A percentile compares a stretch with the other conserved stretches of the same genome.
phyloP scores from a whole-genome alignment of 2,888 invertebrate genomes.

The Halictus quadricinctus region DNA sequence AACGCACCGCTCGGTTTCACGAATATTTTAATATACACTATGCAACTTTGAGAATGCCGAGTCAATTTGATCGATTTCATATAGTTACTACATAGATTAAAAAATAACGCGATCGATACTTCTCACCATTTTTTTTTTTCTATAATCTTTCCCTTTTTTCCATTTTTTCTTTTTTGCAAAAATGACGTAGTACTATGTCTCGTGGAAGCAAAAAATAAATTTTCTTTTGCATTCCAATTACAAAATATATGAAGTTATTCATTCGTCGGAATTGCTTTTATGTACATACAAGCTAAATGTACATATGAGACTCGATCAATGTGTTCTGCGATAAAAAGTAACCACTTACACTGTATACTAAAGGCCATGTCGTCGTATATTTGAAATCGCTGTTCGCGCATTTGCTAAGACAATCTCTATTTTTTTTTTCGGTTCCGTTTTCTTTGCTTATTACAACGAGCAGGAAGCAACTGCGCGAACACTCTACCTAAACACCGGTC shows the following conservation, averaged over 20 bases:
- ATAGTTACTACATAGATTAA: conserved; percentile 42
- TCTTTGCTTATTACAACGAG: conserved; percentile 29
- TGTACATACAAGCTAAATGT: conserved; percentile 74
- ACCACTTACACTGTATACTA: conserved; percentile 66
- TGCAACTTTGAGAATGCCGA: conserved; percentile 14
- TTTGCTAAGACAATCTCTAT: background rate
- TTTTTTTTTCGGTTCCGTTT: background rate
- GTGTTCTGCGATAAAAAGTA: conserved; percentile 67
- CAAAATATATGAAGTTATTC: conserved; percentile 71
- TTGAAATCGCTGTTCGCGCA: conserved; percentile 41
- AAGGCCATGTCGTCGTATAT: conserved; percentile 66
- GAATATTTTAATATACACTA: conserved; percentile 30
- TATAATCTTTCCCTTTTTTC: conserved; percentile 29
- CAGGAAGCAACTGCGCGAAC: conserved; percentile 38
- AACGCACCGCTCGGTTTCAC: conserved; percentile 21
- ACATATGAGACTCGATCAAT: conserved; percentile 67
- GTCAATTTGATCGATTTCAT: conserved; percentile 32
- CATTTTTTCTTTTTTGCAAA: conserved; percentile 51
- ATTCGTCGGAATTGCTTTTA: conserved; percentile 63
- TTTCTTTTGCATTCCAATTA: conserved; percentile 66
- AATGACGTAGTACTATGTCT: conserved; percentile 49
- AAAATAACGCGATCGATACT: conserved; percentile 61
- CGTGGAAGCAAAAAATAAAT: conserved; percentile 59
- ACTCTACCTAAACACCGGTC: conserved; percentile 37
- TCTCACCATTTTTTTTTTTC: conserved; percentile 15